Conservation (phyloP, 2,888 invertebrate genomes). For the Seira sanloemensis region DNA sequence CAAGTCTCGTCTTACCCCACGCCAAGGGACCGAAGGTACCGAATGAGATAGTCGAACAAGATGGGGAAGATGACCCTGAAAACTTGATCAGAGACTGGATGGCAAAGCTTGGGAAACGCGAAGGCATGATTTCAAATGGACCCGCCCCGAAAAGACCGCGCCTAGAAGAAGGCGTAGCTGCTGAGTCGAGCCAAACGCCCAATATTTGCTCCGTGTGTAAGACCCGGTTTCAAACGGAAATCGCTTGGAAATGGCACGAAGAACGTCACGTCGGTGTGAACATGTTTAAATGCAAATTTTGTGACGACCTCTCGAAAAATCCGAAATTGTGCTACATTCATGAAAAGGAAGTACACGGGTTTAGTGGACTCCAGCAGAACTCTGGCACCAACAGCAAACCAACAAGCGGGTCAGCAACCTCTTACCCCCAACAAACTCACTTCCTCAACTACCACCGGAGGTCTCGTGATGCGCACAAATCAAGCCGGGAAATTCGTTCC, state of each 20-base stretch:
- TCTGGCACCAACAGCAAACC: not conserved
- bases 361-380: slow-evolving; percentile 33
- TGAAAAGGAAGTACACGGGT: slow-evolving; percentile 68
- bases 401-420: slow-evolving; percentile 10
- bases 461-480: not conserved
- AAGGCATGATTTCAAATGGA: not conserved
- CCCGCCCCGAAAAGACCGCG: not conserved
- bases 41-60: slow-evolving; percentile 55
- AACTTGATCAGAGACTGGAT: slow-evolving; percentile 69
- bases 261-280: slow-evolving; percentile 69
- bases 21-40: slow-evolving; percentile 60
- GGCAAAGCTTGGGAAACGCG: slow-evolving; percentile 63
- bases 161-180: slow-evolving; percentile 10
- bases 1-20: slow-evolving; percentile 35
- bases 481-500: not conserved
- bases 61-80: slow-evolving; percentile 54
- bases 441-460: not conserved
- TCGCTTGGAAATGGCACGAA: slow-evolving; percentile 72
- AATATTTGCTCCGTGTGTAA: slow-evolving; percentile 65
- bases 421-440: not conserved
- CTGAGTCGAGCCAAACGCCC: not conserved
- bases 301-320: slow-evolving; percentile 63
- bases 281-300: slow-evolving; percentile 72
- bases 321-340: slow-evolving; percentile 66
- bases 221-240: slow-evolving; percentile 35